A percentile compares a stretch with the other conserved stretches of the same genome.
Evolutionary conservation across 2,113 vertebrate genomes (phyloP).

Genomic region (Zosterops pallidus): DNA sequence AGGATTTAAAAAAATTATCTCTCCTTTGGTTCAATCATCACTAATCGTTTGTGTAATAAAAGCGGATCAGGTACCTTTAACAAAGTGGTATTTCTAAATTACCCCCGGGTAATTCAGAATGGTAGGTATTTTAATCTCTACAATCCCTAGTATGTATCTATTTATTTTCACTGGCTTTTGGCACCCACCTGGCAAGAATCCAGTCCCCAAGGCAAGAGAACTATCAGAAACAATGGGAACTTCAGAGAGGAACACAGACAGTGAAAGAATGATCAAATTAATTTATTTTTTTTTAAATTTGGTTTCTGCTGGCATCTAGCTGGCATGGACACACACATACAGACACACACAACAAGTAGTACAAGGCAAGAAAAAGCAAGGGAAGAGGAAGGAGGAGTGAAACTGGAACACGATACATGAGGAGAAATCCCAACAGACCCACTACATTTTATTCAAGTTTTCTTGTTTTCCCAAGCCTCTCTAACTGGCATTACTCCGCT

Average conservation of each 20-base stretch:
- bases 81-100: slow-evolving; percentile 30
- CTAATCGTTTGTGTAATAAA: slow-evolving; percentile 9
- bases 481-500: not conserved
- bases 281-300: not conserved
- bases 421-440: not conserved
- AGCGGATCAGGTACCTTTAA: slow-evolving; percentile 22
- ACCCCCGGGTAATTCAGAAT: slow-evolving; percentile 44
- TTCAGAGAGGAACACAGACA: slow-evolving; percentile 29
- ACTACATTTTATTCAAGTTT: slow-evolving; percentile 23
- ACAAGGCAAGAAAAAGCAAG: not conserved
- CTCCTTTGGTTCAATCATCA: not conserved
- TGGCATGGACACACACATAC: not conserved
- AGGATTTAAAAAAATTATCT: not conserved
- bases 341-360: not conserved
- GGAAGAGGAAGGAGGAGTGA: not conserved
- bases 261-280: slow-evolving; percentile 35
- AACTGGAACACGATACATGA: not conserved
- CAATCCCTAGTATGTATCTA: slow-evolving; percentile 41
- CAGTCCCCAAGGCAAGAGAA: slow-evolving; percentile 24
- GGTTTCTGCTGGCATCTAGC: slow-evolving; percentile 33
- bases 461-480: slow-evolving; percentile 33
- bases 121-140: slow-evolving; percentile 49
- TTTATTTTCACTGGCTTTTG: slow-evolving; percentile 66
- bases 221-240: slow-evolving; percentile 39
- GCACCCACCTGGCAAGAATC: slow-evolving; percentile 47